These are phyloP conservation scores for Penaeus japonicus DNA, from an alignment of 1,140 invertebrate species.

Conservation along the genomic window DNA sequence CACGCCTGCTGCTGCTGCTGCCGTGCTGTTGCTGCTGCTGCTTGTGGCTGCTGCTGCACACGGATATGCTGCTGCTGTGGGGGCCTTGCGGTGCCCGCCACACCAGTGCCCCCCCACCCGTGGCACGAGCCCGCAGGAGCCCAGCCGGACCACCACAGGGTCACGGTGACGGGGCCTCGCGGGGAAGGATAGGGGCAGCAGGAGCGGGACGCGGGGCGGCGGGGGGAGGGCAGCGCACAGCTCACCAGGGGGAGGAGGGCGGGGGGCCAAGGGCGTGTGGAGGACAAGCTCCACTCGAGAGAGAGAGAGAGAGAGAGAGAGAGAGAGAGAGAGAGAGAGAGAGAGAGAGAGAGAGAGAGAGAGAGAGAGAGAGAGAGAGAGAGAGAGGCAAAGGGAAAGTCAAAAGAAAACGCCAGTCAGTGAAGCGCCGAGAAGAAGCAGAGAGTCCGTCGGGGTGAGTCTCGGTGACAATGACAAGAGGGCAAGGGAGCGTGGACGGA, in stretches of 20 bases:
- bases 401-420: too few species aligned
- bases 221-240: background rate
- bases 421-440: too few species aligned
- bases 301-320: too few species aligned
- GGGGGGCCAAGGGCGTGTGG: background rate
- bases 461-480: too few species aligned
- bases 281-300: too few species aligned
- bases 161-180: slow-evolving; percentile 24
- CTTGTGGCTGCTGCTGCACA: slow-evolving; percentile 41
- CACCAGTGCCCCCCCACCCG: slow-evolving; percentile 46
- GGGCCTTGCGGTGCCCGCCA: background rate
- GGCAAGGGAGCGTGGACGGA: too few species aligned
- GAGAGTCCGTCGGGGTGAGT: too few species aligned
- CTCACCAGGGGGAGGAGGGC: background rate
- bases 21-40: slow-evolving; percentile 31
- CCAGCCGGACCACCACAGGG: slow-evolving; percentile 50
- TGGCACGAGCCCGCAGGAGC: slow-evolving; percentile 47
- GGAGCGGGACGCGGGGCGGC: background rate
- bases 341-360: too few species aligned
- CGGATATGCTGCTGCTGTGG: slow-evolving; percentile 40
- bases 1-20: slow-evolving; percentile 35
- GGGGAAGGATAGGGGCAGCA: background rate
- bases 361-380: too few species aligned
- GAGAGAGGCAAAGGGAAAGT: too few species aligned
- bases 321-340: too few species aligned